phyloP scores from a whole-genome alignment of 2,113 vertebrate genomes.

The Hystrix brachyura region DNA sequence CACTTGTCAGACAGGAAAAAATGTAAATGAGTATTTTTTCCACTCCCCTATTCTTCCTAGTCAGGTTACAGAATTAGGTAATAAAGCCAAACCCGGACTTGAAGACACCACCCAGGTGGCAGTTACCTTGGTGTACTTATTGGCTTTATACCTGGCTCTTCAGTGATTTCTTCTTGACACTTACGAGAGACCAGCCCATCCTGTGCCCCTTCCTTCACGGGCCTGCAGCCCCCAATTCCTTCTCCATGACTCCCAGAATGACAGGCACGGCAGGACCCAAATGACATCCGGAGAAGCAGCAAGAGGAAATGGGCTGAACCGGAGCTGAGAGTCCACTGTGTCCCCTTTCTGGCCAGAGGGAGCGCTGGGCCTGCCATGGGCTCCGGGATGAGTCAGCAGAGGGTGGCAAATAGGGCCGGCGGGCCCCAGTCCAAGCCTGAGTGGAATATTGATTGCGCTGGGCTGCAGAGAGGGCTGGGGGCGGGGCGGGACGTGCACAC shows the following conservation, averaged over 20 bases:
- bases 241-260: neutral
- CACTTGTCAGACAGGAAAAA: neutral
- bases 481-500: neutral
- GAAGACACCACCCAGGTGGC: neutral
- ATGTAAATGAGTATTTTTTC: neutral
- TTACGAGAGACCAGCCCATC: neutral
- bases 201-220: neutral
- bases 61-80: neutral
- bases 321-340: neutral
- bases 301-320: neutral
- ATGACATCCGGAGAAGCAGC: neutral
- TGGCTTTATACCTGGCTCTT: neutral
- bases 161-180: neutral
- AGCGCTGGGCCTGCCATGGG: rapidly evolving
- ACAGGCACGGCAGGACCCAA: neutral
- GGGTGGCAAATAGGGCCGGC: neutral
- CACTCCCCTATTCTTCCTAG: neutral
- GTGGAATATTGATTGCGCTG: neutral
- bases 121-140: neutral
- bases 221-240: neutral
- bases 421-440: neutral
- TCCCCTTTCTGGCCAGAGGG: neutral
- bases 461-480: neutral
- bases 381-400: slow-evolving; percentile 16
- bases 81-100: neutral